Evolutionary conservation across 2,113 vertebrate species (phyloP).

Genomic region (Microcebus tavaratra): DNA sequence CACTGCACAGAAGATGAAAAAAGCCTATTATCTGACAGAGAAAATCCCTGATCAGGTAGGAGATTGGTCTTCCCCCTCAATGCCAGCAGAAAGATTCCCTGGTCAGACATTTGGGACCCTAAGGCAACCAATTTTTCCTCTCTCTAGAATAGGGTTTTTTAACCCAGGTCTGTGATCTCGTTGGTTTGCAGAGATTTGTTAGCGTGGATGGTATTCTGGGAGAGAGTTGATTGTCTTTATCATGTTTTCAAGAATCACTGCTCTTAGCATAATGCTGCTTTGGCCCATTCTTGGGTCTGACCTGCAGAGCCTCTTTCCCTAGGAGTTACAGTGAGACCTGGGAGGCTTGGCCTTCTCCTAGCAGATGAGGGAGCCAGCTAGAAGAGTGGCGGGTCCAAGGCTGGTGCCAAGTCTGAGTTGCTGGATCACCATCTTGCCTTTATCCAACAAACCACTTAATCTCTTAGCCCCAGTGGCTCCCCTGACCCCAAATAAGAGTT

Average conservation of each 20-base stretch:
- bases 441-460: not conserved
- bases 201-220: not conserved
- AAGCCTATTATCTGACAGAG: slow-evolving; percentile 91
- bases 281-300: not conserved
- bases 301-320: not conserved
- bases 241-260: not conserved
- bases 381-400: not conserved
- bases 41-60: slow-evolving; percentile 90
- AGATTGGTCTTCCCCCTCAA: not conserved
- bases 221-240: not conserved
- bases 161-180: not conserved
- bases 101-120: not conserved
- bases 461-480: not conserved
- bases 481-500: not conserved
- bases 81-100: not conserved
- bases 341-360: not conserved
- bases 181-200: not conserved
- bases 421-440: not conserved
- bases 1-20: slow-evolving; percentile 93
- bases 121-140: not conserved
- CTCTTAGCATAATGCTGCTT: not conserved
- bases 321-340: not conserved
- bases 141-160: not conserved
- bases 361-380: not conserved
- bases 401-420: not conserved